These are phyloP conservation scores for Crioceris asparagi DNA, from an alignment of 2,888 invertebrate species.

Conservation along the genomic window DNA sequence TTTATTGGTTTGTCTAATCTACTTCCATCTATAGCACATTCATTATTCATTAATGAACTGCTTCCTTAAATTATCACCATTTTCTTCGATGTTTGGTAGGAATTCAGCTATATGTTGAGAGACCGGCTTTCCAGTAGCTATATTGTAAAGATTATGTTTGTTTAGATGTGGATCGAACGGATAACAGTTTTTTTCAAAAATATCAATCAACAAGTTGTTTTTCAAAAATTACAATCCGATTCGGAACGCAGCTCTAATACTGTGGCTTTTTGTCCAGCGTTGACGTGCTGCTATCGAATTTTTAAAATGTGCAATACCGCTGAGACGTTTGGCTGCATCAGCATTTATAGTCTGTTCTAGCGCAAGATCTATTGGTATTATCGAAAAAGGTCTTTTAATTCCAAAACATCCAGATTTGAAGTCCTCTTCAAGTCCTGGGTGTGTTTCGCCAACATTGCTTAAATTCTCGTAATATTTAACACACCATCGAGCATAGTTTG, in stretches of 20 bases:
- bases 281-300: constrained; percentile 11
- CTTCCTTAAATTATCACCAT: constrained; percentile 11
- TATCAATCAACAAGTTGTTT: constrained; percentile 12
- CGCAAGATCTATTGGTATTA: constrained; percentile 2
- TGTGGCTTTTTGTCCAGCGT: constrained; percentile 8
- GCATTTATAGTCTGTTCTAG: constrained; percentile 20
- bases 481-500: constrained; percentile 11
- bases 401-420: constrained; percentile 10
- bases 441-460: constrained; percentile 6
- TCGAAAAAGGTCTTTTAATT: constrained; percentile 10
- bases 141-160: constrained; percentile 18
- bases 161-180: constrained; percentile 16
- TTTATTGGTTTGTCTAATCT: constrained; percentile 18
- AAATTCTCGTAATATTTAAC: constrained; percentile 13
- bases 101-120: constrained; percentile 17
- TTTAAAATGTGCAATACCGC: constrained; percentile 18
- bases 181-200: constrained; percentile 16
- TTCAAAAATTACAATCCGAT: constrained; percentile 9
- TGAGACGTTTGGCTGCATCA: constrained; percentile 19
- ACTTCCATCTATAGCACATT: constrained; percentile 12
- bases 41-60: constrained; percentile 15
- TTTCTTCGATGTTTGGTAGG: constrained; percentile 22
- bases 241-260: constrained; percentile 7
- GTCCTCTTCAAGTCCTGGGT: constrained; percentile 6
- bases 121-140: constrained; percentile 15